Evolutionary conservation across 30 jellyfish, hydroid and myxozoan genomes (phyloP), one percentile per base, ranked within the genome.

Genomic region (Aurelia coerulea): DNA sequence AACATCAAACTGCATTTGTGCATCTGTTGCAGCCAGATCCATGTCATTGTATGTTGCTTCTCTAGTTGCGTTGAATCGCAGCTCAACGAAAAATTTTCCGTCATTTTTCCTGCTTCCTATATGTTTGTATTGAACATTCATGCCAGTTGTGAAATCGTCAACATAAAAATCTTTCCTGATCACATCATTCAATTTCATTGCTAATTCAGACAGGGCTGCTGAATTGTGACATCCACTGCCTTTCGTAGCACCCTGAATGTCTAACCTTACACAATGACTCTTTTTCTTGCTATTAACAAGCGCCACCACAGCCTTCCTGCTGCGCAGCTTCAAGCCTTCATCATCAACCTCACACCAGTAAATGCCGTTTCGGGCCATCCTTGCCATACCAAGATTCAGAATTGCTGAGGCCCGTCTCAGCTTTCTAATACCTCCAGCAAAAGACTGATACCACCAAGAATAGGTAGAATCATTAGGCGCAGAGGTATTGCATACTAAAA

Each of bases 311-410:
- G 93, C 97, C 67, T 89, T 89, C 67, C 96, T 79, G 83, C 96
- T 80, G 80, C 86, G 86, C 78, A 94, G 68, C 15, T 69, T 79
- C 80, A 68, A 62, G 34, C 64, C 52, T 23, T 97, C 99, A 79
- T 94, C 62, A 52, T 82, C 79, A 14, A 77, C 96, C 64, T 94
- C 97, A 73, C 99, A 94, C 99, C 99, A 94, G 88, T 81, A 94
- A 9, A 79, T 63, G 0, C 99, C 99, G 67, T 34, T 81, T 23
- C 65, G 78, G 41, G 78, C 33, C 42, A 49, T 14, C 59, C 73
- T 68, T n/a, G 74, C 90, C 11, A 15, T 49, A 15, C 79, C 79
- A 35, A 94, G 49, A 60, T 59, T 68, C 42, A 94, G 89, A 16
- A 77, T 41, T 49, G 90, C 84, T 11, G 91, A 18, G 4, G 65